Base-by-base conservation (phyloP, 2,888 invertebrate genomes). In the Apeira syringaria region DNA sequence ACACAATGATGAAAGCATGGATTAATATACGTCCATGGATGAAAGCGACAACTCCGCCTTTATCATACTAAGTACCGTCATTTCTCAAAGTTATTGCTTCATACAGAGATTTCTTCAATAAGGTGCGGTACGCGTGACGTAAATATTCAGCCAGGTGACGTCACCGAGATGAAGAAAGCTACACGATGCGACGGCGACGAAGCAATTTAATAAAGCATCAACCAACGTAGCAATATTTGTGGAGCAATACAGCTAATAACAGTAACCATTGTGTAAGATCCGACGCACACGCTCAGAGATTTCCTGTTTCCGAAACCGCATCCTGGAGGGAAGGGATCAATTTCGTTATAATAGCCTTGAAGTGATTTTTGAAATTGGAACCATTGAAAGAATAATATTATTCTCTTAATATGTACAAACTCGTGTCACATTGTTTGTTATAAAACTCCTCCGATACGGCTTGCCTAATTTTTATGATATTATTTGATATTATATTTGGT, bases 221-320 rank as follows among this genome's bases (percentile, higher is more conserved):
- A 20, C 20, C 13, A 15, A 30, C 18, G 38, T 45, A 38, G 38
- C 25, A 39, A 36, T 36, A 40, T 33, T 20, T 27, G 37, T 39
- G 33, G 29, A 25, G 39, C 33, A 44, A 44, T 44, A 22, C 27
- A 12, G 25, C 4, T 15, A 38, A 44, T 37, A 37, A 22, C 27
- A 12, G 25, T 15, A 3, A 38, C 28, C 34, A 32, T 46, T 46
- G 39, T 32, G 39, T 35, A 40, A 45, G 39, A 34, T 35, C 45
- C 39, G 34, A 15, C 34, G 22, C 35, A 39, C 30, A 34, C 36
- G 27, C 15, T 17, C 15, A 25, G 25, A 31, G 35, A 45, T 20
- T 22, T 45, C 39, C 35, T 26, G 9, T 35, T 24, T 35, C 39
- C 39, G 37, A 8, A 38, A 24, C 12, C 13, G 12, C 12, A 10